Conservation (phyloP, 2,113 vertebrate genomes). For the Dolichotis patagonum region DNA sequence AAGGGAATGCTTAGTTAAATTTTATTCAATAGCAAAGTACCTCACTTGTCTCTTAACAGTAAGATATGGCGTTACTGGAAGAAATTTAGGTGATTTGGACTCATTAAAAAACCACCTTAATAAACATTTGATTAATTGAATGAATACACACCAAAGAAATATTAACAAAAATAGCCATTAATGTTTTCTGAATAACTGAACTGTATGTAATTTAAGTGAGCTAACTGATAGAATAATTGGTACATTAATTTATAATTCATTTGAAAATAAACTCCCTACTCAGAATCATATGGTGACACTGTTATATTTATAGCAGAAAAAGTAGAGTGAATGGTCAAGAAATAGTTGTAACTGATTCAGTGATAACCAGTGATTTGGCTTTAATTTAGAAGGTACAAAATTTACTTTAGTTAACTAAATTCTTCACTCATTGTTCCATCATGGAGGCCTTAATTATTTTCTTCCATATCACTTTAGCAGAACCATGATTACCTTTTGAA, state of each 20-base stretch:
- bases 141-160: slow-evolving; percentile 49
- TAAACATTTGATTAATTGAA: slow-evolving; percentile 48
- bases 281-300: slow-evolving; percentile 39
- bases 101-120: slow-evolving; percentile 64
- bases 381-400: background rate
- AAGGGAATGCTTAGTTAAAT: no score
- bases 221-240: slow-evolving; percentile 76
- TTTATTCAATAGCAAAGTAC: background rate
- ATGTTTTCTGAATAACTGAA: slow-evolving; percentile 68
- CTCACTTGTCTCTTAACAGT: background rate
- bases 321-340: background rate
- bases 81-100: background rate
- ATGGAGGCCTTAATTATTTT: background rate
- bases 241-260: slow-evolving; percentile 42
- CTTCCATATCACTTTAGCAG: background rate
- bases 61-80: slow-evolving; percentile 48
- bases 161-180: slow-evolving; percentile 58
- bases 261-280: slow-evolving; percentile 53
- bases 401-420: background rate
- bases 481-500: background rate
- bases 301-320: background rate
- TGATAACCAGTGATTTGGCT: slow-evolving; percentile 55
- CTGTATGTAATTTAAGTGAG: slow-evolving; percentile 79
- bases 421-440: background rate
- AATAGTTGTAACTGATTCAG: background rate